Percentiles rank a stretch among this genome's conserved stretches.
Evolutionary conservation across 2,797 vertebrate genomes (phyloP).

Genomic region (Dendrocincla tyrannina): DNA sequence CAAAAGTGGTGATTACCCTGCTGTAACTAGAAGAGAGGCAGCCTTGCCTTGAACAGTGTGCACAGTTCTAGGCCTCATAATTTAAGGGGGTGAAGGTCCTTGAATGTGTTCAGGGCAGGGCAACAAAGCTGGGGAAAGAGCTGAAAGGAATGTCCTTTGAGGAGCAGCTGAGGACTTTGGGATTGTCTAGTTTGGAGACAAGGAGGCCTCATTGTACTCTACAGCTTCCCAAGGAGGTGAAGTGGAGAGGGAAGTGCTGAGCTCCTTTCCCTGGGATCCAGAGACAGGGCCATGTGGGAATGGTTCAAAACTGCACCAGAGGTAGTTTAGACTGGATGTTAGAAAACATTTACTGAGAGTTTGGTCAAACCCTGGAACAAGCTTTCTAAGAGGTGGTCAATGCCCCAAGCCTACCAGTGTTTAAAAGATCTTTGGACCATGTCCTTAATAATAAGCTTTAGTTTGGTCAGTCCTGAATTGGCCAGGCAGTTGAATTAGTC

Average conservation of each 20-base stretch:
- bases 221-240: background rate
- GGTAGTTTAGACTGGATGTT: background rate
- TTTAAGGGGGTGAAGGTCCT: background rate
- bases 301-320: background rate
- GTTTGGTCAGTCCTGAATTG: background rate
- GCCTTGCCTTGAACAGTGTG: background rate
- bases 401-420: background rate
- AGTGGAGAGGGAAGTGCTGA: too few relatives aligned
- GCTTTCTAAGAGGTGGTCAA: background rate
- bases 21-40: background rate
- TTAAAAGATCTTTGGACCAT: background rate
- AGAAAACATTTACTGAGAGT: background rate
- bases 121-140: background rate
- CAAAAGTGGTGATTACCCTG: background rate
- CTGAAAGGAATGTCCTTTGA: background rate
- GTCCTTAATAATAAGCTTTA: background rate
- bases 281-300: accelerated
- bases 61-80: background rate
- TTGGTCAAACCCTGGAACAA: background rate
- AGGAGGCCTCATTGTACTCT: background rate
- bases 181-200: background rate
- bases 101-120: accelerated
- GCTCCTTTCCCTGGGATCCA: background rate
- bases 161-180: background rate
- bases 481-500: background rate